Evolutionary conservation across 35 echinoderm and acorn worm species (phyloP).

Genomic region (Hemicentrotus pulcherrimus): DNA sequence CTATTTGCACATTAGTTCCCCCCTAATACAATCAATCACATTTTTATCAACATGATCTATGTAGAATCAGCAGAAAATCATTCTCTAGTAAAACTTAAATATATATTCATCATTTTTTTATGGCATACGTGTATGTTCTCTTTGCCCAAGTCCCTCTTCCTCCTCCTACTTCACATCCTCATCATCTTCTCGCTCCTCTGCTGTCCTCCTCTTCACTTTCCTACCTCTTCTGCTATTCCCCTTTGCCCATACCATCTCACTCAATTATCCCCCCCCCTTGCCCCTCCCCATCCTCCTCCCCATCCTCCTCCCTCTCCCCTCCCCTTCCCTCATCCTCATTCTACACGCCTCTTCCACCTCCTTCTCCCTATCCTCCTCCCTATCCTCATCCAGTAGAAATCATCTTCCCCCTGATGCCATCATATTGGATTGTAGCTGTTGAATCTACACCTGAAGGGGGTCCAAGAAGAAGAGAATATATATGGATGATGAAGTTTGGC

Average conservation of each 20-base stretch:
- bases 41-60: too few relatives aligned
- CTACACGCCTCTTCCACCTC: too few relatives aligned
- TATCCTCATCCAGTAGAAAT: not conserved
- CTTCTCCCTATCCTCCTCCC: too few relatives aligned
- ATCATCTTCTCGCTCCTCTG: not conserved
- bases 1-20: too few relatives aligned
- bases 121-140: too few relatives aligned
- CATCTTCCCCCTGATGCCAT: not conserved
- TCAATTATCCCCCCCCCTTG: not conserved
- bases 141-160: too few relatives aligned
- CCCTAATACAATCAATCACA: too few relatives aligned
- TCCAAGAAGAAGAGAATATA: not conserved
- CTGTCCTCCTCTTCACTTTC: not conserved
- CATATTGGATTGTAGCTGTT: not conserved
- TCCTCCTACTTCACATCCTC: not conserved
- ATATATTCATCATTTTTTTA: too few relatives aligned
- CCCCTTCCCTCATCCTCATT: too few relatives aligned
- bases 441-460: conserved; percentile 22
- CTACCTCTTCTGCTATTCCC: not conserved
- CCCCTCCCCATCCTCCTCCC: not conserved
- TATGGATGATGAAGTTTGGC: conserved; percentile 1
- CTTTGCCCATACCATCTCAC: not conserved
- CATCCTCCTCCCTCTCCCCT: too few relatives aligned
- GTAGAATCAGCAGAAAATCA: too few relatives aligned
- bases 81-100: too few relatives aligned